These are phyloP conservation scores for Sesia bembeciformis DNA, from an alignment of 2,888 invertebrate genomes.

Conservation along the genomic window DNA sequence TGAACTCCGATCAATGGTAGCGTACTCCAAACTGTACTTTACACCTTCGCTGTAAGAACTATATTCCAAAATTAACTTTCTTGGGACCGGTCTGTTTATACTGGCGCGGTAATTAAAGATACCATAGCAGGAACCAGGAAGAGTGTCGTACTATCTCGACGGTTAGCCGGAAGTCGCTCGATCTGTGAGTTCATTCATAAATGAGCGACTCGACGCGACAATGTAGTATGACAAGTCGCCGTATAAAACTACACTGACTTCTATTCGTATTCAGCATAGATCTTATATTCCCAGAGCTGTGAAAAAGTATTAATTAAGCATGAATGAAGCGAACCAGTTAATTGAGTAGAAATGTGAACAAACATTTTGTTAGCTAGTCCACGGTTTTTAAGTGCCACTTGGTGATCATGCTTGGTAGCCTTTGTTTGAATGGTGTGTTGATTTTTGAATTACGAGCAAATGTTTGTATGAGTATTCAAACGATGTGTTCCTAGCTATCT, in stretches of 20 bases:
- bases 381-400: not conserved
- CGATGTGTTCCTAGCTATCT: too few relatives aligned
- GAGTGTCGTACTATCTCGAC: constrained; percentile 74
- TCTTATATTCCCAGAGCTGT: constrained; percentile 32
- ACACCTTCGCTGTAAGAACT: constrained; percentile 24
- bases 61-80: constrained; percentile 15
- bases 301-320: constrained; percentile 49
- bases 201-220: constrained; percentile 54
- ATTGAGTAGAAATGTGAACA: constrained; percentile 64
- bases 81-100: constrained; percentile 45
- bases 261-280: constrained; percentile 36
- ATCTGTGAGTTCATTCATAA: constrained; percentile 74
- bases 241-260: constrained; percentile 33
- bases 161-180: constrained; percentile 72
- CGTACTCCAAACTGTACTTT: constrained; percentile 33
- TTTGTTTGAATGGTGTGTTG: too few relatives aligned
- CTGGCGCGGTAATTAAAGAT: constrained; percentile 67
- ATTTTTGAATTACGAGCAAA: too few relatives aligned
- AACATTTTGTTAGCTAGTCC: constrained; percentile 47
- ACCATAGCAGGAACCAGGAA: constrained; percentile 74
- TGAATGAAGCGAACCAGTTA: constrained; percentile 67
- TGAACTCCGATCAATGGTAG: constrained; percentile 43
- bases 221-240: constrained; percentile 57
- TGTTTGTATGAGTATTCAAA: too few relatives aligned
- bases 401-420: too few relatives aligned